phyloP scores from a whole-genome alignment of 2,113 vertebrate species.

The Seriola aureovittata region DNA sequence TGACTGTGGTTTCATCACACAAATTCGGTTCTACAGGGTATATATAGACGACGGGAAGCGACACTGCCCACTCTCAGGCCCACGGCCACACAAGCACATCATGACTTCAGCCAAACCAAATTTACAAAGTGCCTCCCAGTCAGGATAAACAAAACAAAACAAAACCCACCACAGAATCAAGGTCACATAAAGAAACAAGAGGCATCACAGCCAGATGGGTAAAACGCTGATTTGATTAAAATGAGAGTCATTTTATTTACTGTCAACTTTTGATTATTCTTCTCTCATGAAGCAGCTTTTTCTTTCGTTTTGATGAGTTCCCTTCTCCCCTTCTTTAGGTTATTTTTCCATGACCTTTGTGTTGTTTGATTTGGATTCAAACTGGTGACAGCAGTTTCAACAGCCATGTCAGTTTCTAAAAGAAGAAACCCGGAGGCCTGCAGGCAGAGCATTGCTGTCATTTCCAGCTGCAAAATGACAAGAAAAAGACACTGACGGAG shows the following conservation, averaged over 20 bases:
- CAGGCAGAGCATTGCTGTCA: constrained; percentile 9
- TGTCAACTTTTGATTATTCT: neutral
- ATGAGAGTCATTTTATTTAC: neutral
- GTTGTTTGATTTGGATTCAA: constrained; percentile 3
- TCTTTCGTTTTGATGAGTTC: neutral
- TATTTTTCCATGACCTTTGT: neutral
- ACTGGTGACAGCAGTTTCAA: neutral
- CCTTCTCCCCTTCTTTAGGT: neutral
- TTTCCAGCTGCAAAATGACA: constrained; percentile 9
- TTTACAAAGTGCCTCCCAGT: constrained; percentile 12
- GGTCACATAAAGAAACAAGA: neutral
- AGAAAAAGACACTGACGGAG: constrained; percentile 1
- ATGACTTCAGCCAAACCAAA: neutral
- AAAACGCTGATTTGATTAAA: neutral
- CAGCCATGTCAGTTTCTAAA: neutral
- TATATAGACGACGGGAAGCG: constrained; percentile 87
- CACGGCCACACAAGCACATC: constrained; percentile 17
- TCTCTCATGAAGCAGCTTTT: neutral
- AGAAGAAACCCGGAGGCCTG: neutral
- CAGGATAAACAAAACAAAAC: neutral
- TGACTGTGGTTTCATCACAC: constrained; percentile 93
- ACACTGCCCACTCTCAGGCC: neutral
- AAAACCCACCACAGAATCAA: neutral
- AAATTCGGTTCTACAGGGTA: constrained; percentile 96
- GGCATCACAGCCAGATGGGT: neutral